phyloP scores from a whole-genome alignment of 1,140 invertebrate genomes.

The Bombus breviceps region DNA sequence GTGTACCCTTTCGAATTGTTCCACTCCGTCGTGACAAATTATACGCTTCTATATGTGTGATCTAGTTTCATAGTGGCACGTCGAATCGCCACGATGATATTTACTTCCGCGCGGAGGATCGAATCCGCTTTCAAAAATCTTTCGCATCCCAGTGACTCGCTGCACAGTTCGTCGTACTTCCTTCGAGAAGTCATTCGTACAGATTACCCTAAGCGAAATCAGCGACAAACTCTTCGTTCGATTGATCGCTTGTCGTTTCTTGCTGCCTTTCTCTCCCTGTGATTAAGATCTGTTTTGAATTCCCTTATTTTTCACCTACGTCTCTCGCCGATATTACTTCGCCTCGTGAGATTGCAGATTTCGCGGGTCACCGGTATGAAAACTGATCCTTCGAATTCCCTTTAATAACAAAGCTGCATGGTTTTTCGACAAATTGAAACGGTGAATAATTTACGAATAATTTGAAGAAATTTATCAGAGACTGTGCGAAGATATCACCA shows the following conservation, averaged over 20 bases:
- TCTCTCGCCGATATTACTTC: neutral
- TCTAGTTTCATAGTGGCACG: conserved; percentile 11
- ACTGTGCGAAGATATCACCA: no score
- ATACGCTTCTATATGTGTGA: conserved; percentile 24
- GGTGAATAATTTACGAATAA: no score
- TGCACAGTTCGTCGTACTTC: neutral
- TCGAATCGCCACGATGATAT: conserved; percentile 16
- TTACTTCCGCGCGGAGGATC: conserved; percentile 9
- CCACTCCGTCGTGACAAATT: conserved; percentile 29
- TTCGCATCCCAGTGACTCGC: neutral
- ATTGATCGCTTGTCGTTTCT: conserved; percentile 3
- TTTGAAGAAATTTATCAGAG: no score
- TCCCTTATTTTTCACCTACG: neutral
- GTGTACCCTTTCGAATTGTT: neutral
- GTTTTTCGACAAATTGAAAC: no score
- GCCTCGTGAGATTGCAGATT: neutral
- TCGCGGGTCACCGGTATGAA: neutral
- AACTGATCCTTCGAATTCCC: neutral
- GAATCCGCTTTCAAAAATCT: conserved; percentile 17
- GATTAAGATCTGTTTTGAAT: conserved; percentile 29
- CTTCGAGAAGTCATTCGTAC: neutral
- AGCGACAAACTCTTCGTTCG: conserved; percentile 10
- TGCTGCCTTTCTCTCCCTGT: neutral
- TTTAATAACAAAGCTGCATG: no score
- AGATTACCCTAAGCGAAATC: conserved; percentile 2